phyloP scores from a whole-genome alignment of 2,113 vertebrate species.

The Gambusia holbrooki region DNA sequence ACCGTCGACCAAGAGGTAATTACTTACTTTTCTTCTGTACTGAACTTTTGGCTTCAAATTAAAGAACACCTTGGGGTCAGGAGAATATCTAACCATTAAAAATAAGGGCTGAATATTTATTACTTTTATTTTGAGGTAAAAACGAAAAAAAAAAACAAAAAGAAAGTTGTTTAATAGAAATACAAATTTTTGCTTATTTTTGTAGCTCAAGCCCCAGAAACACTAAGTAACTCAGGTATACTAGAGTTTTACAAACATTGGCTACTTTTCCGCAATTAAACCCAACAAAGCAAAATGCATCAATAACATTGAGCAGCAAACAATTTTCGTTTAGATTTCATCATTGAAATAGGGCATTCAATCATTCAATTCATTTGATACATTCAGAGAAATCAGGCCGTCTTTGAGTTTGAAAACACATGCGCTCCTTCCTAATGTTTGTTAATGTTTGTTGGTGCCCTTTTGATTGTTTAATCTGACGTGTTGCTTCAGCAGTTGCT shows the following conservation, averaged over 20 bases:
- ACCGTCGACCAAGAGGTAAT: slow-evolving; percentile 80
- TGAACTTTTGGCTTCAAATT: neutral
- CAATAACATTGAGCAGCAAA: neutral
- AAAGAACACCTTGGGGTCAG: neutral
- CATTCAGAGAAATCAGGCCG: neutral
- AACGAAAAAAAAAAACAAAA: neutral
- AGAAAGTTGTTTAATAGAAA: neutral
- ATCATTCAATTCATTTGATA: neutral
- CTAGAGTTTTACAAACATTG: too few species aligned
- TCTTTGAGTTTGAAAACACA: neutral
- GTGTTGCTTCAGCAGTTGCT: neutral
- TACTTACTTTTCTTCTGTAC: neutral
- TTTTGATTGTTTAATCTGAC: too few species aligned
- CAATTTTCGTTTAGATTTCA: neutral
- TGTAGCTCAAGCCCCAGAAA: too few species aligned
- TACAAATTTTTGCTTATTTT: too few species aligned
- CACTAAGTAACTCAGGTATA: too few species aligned
- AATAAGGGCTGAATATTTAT: neutral
- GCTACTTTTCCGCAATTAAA: neutral
- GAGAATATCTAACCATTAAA: neutral
- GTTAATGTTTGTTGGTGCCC: neutral
- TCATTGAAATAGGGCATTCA: neutral
- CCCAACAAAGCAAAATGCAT: neutral
- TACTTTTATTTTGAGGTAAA: neutral
- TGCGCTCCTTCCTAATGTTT: neutral